Base-by-base conservation (phyloP, 1,140 invertebrate species). In the Whitmania pigra region DNA sequence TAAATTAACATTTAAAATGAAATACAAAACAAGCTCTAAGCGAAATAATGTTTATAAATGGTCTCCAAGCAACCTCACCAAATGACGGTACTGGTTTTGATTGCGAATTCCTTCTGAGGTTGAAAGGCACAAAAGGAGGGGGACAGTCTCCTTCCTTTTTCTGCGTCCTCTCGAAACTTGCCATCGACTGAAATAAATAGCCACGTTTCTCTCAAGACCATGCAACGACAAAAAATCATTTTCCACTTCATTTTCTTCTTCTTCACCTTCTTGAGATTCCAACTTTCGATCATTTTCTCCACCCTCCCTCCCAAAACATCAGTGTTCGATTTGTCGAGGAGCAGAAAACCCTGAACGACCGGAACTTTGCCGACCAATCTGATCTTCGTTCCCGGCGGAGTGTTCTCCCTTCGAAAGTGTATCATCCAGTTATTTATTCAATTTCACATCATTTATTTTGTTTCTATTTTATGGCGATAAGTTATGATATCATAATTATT, bases 121-220 rank as follows among this genome's bases (percentile, higher is more conserved):
- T 92, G 85, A 95, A 94, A 57, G 91, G 88, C 74, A 93, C 90
- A 90, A 91, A 94, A 60, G 88, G 88, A 55, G 90, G 90, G n/a
- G 89, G 89, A 2, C 89, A 88, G 74, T 88, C 88, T 77, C 90
- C 87, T 82, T 69, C 81, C 76, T 75, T 83, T 75, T 74, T 74
- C 29, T 71, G 76, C 25, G 72, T 73, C 67, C 80, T 53, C 76
- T 85, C 81, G 87, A 86, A 74, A 85, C 88, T 87, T 5, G 89
- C 87, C 71, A 93, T 83, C 82, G 87, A 89, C 86, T 87, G 74
- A 15, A 76, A 43, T 17, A n/a, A 9, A 68, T 36, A 11, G 7
- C 17, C 9, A 68, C 36, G 36, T 68, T 68, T 31, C 25, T 43
- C 11, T 49, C 13, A 29, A 2, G 11, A 31, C 73, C 18, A 63